A percentile compares a stretch with the other conserved stretches of the same genome.
Conservation (phyloP, 2,888 invertebrate species). For the Geotrupes spiniger region DNA sequence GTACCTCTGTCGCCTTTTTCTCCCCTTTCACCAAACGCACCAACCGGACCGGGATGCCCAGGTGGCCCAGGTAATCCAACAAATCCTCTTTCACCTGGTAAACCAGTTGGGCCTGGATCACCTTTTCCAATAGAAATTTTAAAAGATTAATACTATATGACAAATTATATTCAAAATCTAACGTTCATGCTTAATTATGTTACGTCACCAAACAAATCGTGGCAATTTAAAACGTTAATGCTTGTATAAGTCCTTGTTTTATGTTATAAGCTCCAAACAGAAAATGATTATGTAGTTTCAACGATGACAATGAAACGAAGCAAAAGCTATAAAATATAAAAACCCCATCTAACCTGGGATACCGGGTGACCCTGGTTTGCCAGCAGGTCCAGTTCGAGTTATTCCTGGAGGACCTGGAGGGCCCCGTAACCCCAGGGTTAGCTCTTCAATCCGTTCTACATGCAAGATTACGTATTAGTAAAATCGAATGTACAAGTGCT, state of each 20-base stretch:
- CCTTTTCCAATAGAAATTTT: no score
- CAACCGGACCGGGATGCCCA: slow-evolving; percentile 60
- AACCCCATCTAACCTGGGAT: slow-evolving; percentile 53
- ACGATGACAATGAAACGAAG: no score
- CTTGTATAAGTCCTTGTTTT: no score
- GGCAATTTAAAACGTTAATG: no score
- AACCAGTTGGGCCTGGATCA: slow-evolving; percentile 64
- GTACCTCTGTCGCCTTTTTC: slow-evolving; percentile 70
- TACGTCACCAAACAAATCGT: no score
- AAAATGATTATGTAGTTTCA: no score
- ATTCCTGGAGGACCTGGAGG: slow-evolving; percentile 65
- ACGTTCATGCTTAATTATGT: no score
- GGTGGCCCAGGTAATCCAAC: slow-evolving; percentile 63
- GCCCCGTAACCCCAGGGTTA: slow-evolving; percentile 61
- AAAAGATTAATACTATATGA: no score
- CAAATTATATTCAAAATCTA: no score
- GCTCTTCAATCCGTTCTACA: slow-evolving; percentile 51
- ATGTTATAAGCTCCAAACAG: no score
- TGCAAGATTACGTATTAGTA: slow-evolving; percentile 32
- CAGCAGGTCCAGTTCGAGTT: slow-evolving; percentile 54
- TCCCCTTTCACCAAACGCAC: slow-evolving; percentile 64
- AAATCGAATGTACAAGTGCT: slow-evolving; percentile 14
- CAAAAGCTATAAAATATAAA: slow-evolving; percentile 2
- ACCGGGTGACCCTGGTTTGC: slow-evolving; percentile 56
- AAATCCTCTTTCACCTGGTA: slow-evolving; percentile 63